Percentiles rank a stretch among this genome's conserved stretches.
phyloP scores from a whole-genome alignment of 2,888 invertebrate genomes.

The Tribolium freemani region DNA sequence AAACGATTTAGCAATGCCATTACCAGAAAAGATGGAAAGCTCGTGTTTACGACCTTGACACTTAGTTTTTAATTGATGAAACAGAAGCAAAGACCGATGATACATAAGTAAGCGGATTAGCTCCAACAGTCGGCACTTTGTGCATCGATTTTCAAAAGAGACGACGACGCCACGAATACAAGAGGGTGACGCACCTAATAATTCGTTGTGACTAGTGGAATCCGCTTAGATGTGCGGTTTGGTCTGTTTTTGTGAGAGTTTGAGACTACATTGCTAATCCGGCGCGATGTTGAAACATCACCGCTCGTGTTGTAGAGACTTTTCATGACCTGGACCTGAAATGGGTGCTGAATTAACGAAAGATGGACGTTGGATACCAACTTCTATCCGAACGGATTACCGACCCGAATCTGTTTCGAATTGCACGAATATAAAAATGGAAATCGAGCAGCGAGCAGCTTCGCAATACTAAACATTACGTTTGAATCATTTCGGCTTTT shows the following conservation, averaged over 20 bases:
- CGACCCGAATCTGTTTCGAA: not conserved
- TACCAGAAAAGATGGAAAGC: slow-evolving; percentile 29
- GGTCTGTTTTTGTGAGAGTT: slow-evolving; percentile 40
- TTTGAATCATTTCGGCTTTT: too few species aligned
- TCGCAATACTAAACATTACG: too few species aligned
- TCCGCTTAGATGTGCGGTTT: slow-evolving; percentile 45
- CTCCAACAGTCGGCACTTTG: slow-evolving; percentile 26
- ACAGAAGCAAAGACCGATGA: not conserved
- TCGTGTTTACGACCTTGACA: not conserved
- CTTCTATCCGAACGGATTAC: not conserved
- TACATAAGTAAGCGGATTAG: slow-evolving; percentile 32
- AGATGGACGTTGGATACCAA: not conserved
- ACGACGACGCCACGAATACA: not conserved
- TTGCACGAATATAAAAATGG: not conserved
- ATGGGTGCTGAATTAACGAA: slow-evolving; percentile 4
- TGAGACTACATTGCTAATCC: slow-evolving; percentile 32
- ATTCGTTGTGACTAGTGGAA: slow-evolving; percentile 46
- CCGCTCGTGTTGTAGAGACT: slow-evolving; percentile 16
- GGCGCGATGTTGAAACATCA: slow-evolving; percentile 30
- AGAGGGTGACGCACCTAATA: slow-evolving; percentile 45
- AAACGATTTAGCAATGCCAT: slow-evolving; percentile 55
- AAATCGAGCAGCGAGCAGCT: too few species aligned
- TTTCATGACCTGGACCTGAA: slow-evolving; percentile 7
- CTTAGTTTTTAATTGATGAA: not conserved
- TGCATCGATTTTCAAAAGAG: slow-evolving; percentile 36